Conservation (phyloP, 2,113 vertebrate genomes). For the Diglossa brunneiventris region DNA sequence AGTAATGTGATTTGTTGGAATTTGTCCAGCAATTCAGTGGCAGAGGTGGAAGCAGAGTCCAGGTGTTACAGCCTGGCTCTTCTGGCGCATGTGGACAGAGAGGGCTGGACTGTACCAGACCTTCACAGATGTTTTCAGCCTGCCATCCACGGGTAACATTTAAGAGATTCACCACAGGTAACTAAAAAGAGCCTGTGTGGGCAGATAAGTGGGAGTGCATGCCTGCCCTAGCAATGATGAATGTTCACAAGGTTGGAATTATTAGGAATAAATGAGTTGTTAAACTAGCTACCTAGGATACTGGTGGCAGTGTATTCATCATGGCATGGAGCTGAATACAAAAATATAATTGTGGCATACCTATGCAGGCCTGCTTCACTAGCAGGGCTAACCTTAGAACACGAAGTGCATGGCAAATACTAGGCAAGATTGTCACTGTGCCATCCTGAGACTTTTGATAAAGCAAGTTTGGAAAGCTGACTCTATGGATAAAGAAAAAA, state of each 20-base stretch:
- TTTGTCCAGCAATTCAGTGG: not conserved
- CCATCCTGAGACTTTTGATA: not conserved
- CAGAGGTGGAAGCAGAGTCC: not conserved
- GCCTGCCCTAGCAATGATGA: not conserved
- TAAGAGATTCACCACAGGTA: not conserved
- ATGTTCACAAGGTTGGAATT: not conserved
- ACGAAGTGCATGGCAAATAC: not conserved
- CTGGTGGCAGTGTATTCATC: not conserved
- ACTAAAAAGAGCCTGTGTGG: not conserved
- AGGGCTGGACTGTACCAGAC: not conserved
- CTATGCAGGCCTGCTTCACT: not conserved
- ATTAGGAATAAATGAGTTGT: not conserved
- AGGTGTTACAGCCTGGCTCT: not conserved
- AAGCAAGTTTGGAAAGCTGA: not conserved
- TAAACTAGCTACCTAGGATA: not conserved
- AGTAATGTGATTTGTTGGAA: not conserved
- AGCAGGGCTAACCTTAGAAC: not conserved
- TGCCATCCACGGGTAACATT: not conserved
- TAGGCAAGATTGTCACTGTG: not conserved
- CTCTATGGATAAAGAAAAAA: conserved; percentile 3
- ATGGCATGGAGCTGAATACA: not conserved
- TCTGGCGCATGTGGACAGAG: not conserved
- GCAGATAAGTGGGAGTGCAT: not conserved
- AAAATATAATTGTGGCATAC: not conserved
- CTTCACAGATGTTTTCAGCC: not conserved